Evolutionary conservation across 2,113 vertebrate genomes (phyloP).

Genomic region (Pavo muticus): DNA sequence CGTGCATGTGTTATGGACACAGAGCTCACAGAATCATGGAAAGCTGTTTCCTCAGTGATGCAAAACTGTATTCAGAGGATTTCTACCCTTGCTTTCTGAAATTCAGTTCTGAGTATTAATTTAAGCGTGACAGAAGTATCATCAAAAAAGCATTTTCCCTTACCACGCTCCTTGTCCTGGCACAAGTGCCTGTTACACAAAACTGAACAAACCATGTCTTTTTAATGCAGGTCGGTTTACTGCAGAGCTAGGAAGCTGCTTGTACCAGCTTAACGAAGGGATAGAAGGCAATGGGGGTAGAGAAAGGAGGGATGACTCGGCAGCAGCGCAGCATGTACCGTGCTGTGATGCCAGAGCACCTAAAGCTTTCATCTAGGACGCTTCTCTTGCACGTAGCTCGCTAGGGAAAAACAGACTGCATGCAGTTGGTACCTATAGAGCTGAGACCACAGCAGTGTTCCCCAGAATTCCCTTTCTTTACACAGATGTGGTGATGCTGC

Average conservation of each 20-base stretch:
- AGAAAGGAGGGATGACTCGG: neutral
- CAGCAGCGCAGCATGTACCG: neutral
- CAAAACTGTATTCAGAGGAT: neutral
- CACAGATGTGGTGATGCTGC: rapidly evolving
- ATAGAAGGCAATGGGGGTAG: neutral
- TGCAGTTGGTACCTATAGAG: neutral
- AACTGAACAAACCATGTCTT: rapidly evolving
- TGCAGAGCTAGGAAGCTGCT: neutral
- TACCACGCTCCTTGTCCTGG: neutral
- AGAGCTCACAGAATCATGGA: rapidly evolving
- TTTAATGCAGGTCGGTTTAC: neutral
- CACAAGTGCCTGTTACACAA: neutral
- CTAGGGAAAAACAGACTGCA: neutral
- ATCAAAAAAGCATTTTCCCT: neutral
- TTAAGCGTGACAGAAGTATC: neutral
- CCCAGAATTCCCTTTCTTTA: neutral
- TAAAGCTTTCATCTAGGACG: neutral
- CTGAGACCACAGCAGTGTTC: neutral
- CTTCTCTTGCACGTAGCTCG: rapidly evolving
- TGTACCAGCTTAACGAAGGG: neutral
- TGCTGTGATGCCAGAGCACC: neutral
- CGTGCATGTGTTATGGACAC: neutral
- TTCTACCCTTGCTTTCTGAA: neutral
- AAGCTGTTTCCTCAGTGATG: neutral
- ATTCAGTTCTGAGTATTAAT: neutral